Evolutionary conservation across 2,113 vertebrate genomes (phyloP).

Genomic region (Poeciliopsis turrubarensis): DNA sequence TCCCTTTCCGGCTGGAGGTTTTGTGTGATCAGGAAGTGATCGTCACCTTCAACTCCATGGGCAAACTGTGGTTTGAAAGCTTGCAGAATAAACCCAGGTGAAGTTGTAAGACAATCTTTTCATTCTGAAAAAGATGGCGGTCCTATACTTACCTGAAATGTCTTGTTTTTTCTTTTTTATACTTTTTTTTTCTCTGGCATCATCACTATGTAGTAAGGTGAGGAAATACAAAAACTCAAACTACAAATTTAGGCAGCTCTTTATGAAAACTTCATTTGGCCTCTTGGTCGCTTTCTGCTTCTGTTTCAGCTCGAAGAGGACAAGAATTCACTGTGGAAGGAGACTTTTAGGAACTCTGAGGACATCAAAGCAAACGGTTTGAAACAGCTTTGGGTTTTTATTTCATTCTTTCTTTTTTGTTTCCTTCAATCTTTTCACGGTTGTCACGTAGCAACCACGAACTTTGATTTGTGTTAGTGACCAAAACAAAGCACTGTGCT

Average conservation of each 20-base stretch:
- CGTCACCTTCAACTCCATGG: conserved; percentile 86
- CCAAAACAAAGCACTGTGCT: no score
- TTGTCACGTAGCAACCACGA: no score
- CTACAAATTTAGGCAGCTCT: not conserved
- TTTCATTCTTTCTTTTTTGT: not conserved
- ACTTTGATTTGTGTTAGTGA: no score
- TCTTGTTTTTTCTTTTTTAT: not conserved
- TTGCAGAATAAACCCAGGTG: conserved; percentile 74
- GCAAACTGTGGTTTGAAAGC: conserved; percentile 88
- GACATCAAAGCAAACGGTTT: conserved; percentile 90
- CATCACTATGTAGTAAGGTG: conserved; percentile 44
- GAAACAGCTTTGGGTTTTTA: conserved; percentile 18
- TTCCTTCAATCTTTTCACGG: no score
- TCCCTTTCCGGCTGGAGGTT: conserved; percentile 87
- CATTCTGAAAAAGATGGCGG: not conserved
- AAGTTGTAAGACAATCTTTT: conserved; percentile 43
- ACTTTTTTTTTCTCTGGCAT: not conserved
- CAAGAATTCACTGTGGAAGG: conserved; percentile 80
- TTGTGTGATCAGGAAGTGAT: conserved; percentile 78
- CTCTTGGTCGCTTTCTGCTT: not conserved
- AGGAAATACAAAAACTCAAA: conserved; percentile 4
- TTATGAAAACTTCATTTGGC: not conserved
- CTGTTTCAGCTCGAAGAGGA: conserved; percentile 71
- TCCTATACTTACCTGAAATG: not conserved
- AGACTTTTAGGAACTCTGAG: conserved; percentile 86